Evolutionary conservation across 2,113 vertebrate species (phyloP).

Genomic region (Scomber colias): DNA sequence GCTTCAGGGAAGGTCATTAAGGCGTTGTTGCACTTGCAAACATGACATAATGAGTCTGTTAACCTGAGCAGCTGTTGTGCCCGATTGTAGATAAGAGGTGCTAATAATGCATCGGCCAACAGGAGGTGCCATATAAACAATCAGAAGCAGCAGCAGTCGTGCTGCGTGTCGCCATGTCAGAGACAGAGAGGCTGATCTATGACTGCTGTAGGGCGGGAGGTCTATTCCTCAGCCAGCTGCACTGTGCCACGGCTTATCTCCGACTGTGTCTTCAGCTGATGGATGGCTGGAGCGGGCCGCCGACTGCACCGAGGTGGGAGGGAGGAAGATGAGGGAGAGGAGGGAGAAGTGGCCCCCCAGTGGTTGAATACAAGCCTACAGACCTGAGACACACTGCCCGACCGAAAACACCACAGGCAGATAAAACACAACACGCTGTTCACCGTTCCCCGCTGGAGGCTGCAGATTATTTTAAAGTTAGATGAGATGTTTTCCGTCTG

Average conservation of each 20-base stretch:
- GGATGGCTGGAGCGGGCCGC: constrained; percentile 69
- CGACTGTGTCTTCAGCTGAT: constrained; percentile 75
- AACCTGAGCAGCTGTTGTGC: constrained; percentile 14
- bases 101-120: constrained; percentile 72
- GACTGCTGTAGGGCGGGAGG: constrained; percentile 67
- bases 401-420: constrained; percentile 25
- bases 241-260: constrained; percentile 77
- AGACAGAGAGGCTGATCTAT: constrained; percentile 65
- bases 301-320: constrained; percentile 31
- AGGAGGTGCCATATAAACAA: constrained; percentile 79
- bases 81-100: constrained; percentile 52
- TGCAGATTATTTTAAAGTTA: constrained; percentile 36
- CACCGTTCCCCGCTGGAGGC: constrained; percentile 29
- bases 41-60: constrained; percentile 6
- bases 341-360: constrained; percentile 66
- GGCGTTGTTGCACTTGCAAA: neutral
- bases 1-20: neutral
- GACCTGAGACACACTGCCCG: constrained; percentile 18
- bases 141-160: constrained; percentile 31
- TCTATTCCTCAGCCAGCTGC: constrained; percentile 73
- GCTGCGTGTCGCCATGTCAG: constrained; percentile 63
- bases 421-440: constrained; percentile 21
- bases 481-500: constrained; percentile 2
- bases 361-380: constrained; percentile 65
- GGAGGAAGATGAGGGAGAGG: neutral